phyloP scores from a whole-genome alignment of 1,140 invertebrate species.

The Arctopsyche grandis region DNA sequence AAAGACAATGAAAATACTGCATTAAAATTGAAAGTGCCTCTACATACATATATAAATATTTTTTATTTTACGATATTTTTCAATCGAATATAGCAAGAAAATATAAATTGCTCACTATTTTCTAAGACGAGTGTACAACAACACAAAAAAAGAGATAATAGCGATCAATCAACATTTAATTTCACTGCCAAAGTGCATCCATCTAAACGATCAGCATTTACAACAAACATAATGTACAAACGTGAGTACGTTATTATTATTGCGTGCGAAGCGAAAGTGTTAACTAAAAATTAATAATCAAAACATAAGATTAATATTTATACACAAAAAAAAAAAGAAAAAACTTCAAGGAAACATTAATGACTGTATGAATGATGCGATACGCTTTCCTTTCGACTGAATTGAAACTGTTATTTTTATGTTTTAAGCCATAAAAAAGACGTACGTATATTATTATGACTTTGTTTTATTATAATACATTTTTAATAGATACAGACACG shows the following conservation, averaged over 20 bases:
- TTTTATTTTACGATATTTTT: too few relatives aligned
- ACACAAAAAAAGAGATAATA: not conserved
- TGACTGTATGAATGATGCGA: not conserved
- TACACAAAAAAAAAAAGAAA: too few relatives aligned
- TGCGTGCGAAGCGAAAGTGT: slow-evolving; percentile 15
- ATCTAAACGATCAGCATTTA: not conserved
- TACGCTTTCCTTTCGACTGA: slow-evolving; percentile 12
- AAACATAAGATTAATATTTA: too few relatives aligned
- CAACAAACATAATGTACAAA: not conserved
- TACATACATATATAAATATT: too few relatives aligned
- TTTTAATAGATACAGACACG: not conserved
- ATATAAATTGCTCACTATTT: not conserved
- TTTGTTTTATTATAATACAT: not conserved
- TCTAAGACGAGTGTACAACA: not conserved
- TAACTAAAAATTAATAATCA: too few relatives aligned
- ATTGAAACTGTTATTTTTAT: not conserved
- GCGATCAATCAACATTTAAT: not conserved
- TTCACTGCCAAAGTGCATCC: not conserved
- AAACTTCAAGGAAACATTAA: not conserved
- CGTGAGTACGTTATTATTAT: slow-evolving; percentile 2
- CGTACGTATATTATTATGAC: not conserved
- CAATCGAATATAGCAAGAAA: not conserved
- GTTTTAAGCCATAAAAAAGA: too few relatives aligned
- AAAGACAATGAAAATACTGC: slow-evolving; percentile 2
- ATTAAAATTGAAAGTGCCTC: not conserved